Conservation (phyloP, 2,113 vertebrate species). For the Gallinago media region DNA sequence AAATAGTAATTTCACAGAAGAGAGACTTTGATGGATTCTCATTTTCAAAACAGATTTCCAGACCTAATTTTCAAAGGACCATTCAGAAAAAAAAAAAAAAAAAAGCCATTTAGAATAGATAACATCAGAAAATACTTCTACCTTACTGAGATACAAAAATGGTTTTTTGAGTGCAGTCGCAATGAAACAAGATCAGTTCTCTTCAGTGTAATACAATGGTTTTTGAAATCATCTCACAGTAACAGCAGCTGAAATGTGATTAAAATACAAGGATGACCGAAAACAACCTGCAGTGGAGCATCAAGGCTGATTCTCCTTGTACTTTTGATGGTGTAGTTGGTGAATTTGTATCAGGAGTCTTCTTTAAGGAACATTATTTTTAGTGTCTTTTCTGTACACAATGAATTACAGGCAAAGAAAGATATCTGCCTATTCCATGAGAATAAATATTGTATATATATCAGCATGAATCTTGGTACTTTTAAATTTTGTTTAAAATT, state of each 20-base stretch:
- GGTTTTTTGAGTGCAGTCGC: neutral
- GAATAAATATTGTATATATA: neutral
- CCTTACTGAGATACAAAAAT: neutral
- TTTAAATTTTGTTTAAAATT: neutral
- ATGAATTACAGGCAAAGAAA: neutral
- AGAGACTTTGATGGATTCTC: neutral
- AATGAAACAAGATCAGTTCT: neutral
- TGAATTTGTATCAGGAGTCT: neutral
- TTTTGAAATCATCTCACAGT: neutral
- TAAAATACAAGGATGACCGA: slow-evolving; percentile 22
- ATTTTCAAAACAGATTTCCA: slow-evolving; percentile 24
- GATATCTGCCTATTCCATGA: neutral
- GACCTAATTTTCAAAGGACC: neutral
- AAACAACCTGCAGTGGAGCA: neutral
- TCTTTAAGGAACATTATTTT: neutral
- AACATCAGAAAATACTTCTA: neutral
- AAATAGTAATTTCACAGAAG: neutral
- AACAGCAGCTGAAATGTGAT: slow-evolving; percentile 3
- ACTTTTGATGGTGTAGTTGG: neutral
- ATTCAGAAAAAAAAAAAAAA: neutral
- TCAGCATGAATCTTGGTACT: neutral
- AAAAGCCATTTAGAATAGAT: neutral
- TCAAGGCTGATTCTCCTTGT: neutral
- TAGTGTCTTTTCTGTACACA: neutral
- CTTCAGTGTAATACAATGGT: neutral